These are phyloP conservation scores for Nettapus auritus DNA, from an alignment of 2,113 vertebrate genomes.

Conservation along the genomic window DNA sequence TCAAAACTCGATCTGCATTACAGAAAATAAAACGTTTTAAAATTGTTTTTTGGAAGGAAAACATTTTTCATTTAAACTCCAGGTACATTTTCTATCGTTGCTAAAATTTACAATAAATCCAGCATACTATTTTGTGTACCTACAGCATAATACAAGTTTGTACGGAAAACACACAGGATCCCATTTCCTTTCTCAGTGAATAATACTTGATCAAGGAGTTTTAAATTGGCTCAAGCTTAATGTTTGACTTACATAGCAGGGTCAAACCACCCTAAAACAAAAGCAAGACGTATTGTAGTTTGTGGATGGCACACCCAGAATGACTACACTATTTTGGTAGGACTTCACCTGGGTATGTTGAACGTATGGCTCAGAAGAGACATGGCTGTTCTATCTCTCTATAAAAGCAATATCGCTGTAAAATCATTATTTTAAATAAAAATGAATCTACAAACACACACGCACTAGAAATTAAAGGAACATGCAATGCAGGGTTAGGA, in stretches of 20 bases:
- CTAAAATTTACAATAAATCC: neutral
- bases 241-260: neutral
- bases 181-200: neutral
- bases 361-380: neutral
- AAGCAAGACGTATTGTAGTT: neutral
- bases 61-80: neutral
- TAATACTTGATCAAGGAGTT: neutral
- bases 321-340: neutral
- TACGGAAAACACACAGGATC: neutral
- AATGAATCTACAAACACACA: neutral
- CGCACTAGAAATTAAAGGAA: neutral
- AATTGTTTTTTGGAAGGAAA: neutral
- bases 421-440: neutral
- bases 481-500: neutral
- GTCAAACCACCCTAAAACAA: neutral
- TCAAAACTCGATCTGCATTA: constrained; percentile 86
- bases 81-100: neutral
- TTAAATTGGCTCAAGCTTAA: neutral
- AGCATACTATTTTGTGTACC: neutral
- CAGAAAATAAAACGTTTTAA: neutral
- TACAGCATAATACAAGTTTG: neutral
- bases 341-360: neutral
- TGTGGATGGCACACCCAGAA: neutral
- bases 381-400: neutral
- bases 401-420: accelerated